Evolutionary conservation across 2,113 vertebrate genomes (phyloP).

Genomic region (Notothenia coriiceps): DNA sequence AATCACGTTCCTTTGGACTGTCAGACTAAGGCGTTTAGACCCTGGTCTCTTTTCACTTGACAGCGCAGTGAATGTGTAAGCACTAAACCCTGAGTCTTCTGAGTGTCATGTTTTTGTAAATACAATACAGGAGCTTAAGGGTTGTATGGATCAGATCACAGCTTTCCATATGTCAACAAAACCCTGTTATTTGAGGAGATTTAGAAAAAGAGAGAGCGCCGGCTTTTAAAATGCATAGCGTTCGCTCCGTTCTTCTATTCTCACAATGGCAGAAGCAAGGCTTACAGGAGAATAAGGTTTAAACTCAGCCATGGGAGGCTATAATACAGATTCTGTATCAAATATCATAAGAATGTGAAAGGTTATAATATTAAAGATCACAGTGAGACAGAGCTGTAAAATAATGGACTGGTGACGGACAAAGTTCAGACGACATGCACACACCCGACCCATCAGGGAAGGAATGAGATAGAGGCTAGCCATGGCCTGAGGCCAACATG

Average conservation of each 20-base stretch:
- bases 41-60: slow-evolving; percentile 31
- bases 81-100: slow-evolving; percentile 26
- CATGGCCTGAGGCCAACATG: slow-evolving; percentile 43
- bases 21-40: slow-evolving; percentile 54
- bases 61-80: slow-evolving; percentile 22
- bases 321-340: slow-evolving; percentile 22
- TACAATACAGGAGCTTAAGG: slow-evolving; percentile 51
- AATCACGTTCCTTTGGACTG: slow-evolving; percentile 62
- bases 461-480: slow-evolving; percentile 4
- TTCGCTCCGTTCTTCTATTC: not conserved
- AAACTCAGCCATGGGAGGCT: slow-evolving; percentile 19
- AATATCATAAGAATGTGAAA: slow-evolving; percentile 13
- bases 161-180: slow-evolving; percentile 28
- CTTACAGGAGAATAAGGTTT: slow-evolving; percentile 18
- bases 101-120: slow-evolving; percentile 51
- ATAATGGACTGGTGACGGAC: slow-evolving; percentile 11
- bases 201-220: not conserved
- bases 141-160: slow-evolving; percentile 40
- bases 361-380: not conserved
- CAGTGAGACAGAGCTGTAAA: slow-evolving; percentile 7
- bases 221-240: slow-evolving; percentile 46
- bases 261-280: slow-evolving; percentile 19
- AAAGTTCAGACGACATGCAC: slow-evolving; percentile 25
- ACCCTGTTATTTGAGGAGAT: slow-evolving; percentile 57
- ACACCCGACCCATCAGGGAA: not conserved